Conservation (phyloP, 2,113 vertebrate genomes). For the Upupa epops region DNA sequence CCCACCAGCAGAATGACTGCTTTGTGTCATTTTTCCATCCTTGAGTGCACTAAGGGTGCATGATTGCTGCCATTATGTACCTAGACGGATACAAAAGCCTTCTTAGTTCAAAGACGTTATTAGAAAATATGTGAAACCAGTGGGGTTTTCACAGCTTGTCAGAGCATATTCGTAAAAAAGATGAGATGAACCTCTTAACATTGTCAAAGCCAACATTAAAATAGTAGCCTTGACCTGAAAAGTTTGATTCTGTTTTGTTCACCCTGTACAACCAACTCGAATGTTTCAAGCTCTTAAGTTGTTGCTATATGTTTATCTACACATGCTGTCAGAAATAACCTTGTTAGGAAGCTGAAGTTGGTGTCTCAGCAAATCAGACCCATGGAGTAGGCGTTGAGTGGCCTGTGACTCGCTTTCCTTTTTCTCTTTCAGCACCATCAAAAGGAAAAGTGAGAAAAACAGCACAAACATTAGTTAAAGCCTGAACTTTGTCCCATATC, state of each 20-base stretch:
- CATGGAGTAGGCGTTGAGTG: slow-evolving; percentile 85
- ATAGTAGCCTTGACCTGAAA: slow-evolving; percentile 13
- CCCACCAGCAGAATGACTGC: slow-evolving; percentile 76
- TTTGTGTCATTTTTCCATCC: slow-evolving; percentile 72
- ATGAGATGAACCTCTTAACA: slow-evolving; percentile 23
- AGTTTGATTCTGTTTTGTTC: slow-evolving; percentile 35
- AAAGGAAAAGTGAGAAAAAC: slow-evolving; percentile 93
- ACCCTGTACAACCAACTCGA: slow-evolving; percentile 65
- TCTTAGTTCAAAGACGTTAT: slow-evolving; percentile 62
- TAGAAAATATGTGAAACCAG: slow-evolving; percentile 22
- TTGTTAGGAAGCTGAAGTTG: slow-evolving; percentile 90
- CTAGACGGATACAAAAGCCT: slow-evolving; percentile 76
- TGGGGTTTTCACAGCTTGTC: slow-evolving; percentile 56
- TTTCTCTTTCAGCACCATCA: slow-evolving; percentile 91
- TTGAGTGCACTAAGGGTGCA: slow-evolving; percentile 72
- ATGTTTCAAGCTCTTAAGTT: slow-evolving; percentile 67
- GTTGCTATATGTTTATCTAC: slow-evolving; percentile 88
- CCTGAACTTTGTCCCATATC: slow-evolving; percentile 70
- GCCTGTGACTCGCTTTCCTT: slow-evolving; percentile 89
- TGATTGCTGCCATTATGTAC: slow-evolving; percentile 72
- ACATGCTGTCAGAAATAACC: slow-evolving; percentile 95
- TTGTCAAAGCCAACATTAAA: slow-evolving; percentile 31
- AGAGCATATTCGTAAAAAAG: slow-evolving; percentile 40
- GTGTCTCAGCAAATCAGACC: slow-evolving; percentile 91
- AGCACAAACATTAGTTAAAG: slow-evolving; percentile 92